Evolutionary conservation across 2,888 invertebrate species (phyloP), one percentile per base, ranked within the genome.

Genomic region (Coelogynopora nodosa): DNA sequence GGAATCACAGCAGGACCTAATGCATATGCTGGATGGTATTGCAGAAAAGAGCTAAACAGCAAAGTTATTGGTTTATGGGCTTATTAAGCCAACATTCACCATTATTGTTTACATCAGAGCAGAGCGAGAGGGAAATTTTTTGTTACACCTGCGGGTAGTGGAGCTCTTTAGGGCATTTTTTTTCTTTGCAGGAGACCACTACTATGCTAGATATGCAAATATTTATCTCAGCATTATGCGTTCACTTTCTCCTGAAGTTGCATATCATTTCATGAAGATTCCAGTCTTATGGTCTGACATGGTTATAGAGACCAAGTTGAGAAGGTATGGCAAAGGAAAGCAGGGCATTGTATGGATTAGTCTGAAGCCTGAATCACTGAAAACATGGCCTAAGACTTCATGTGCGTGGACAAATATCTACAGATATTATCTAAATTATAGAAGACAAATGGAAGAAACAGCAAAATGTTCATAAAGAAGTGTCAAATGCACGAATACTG

Each of bases 251-350:
- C 49, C n/a, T n/a, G n/a, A n/a, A n/a, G n/a, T n/a, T n/a, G n/a
- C n/a, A n/a, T n/a, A n/a, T n/a, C n/a, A n/a, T n/a, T n/a, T n/a
- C n/a, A n/a, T n/a, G n/a, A n/a, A n/a, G n/a, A n/a, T n/a, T n/a
- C n/a, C n/a, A n/a, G 89, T 86, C 0, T 88, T 89, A 0, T 89
- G 89, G 89, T 88, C 88, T 74, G 89, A 89, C 83, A 88, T 89
- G 88, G 88, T 87, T 80, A 90, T 89, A n/a, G 89, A 89, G 81
- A 88, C 88, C 0, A 89, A 89, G 0, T 89, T 88, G 86, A 89
- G 89, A 88, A 49, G 88, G 18, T 29, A 85, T 1, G 89, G 89
- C 0, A n/a, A n/a, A n/a, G n/a, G n/a, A n/a, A n/a, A n/a, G n/a
- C n/a, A n/a, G n/a, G n/a, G n/a, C n/a, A 87, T 89, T 5, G 87